phyloP scores from a whole-genome alignment of 2,797 vertebrate genomes.

The Dicrostonyx torquatus region DNA sequence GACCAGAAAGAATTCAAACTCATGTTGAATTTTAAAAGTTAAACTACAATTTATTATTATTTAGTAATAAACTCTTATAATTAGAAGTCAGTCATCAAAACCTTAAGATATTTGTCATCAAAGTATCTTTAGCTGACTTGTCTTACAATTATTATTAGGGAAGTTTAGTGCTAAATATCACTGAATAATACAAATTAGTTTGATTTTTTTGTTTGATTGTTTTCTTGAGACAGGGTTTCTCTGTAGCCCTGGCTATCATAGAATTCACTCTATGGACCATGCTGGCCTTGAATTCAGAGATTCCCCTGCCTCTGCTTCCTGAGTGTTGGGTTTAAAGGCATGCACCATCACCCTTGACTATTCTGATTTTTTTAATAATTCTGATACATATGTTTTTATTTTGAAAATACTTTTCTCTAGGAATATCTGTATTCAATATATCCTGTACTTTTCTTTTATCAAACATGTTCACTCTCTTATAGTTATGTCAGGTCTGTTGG shows the following conservation, averaged over 20 bases:
- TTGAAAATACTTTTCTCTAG: constrained; percentile 6
- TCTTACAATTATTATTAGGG: neutral
- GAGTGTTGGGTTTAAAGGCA: neutral
- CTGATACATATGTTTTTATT: constrained; percentile 16
- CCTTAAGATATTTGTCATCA: constrained; percentile 17
- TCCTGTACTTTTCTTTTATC: neutral
- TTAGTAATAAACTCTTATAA: neutral
- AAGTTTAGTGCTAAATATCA: neutral
- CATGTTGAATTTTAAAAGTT: neutral
- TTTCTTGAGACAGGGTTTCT: neutral
- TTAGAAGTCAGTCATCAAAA: neutral
- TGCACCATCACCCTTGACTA: neutral
- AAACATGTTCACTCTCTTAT: neutral
- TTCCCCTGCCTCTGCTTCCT: neutral
- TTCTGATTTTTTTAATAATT: constrained; percentile 7
- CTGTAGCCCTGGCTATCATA: neutral
- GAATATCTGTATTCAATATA: neutral
- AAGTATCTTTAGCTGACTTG: neutral
- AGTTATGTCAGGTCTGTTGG: neutral
- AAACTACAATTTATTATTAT: neutral
- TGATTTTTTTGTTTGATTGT: neutral
- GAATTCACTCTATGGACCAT: neutral
- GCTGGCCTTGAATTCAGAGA: neutral
- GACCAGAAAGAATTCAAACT: neutral
- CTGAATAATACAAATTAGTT: neutral